phyloP scores from a whole-genome alignment of 2,113 vertebrate genomes.

The Nerophis ophidion region DNA sequence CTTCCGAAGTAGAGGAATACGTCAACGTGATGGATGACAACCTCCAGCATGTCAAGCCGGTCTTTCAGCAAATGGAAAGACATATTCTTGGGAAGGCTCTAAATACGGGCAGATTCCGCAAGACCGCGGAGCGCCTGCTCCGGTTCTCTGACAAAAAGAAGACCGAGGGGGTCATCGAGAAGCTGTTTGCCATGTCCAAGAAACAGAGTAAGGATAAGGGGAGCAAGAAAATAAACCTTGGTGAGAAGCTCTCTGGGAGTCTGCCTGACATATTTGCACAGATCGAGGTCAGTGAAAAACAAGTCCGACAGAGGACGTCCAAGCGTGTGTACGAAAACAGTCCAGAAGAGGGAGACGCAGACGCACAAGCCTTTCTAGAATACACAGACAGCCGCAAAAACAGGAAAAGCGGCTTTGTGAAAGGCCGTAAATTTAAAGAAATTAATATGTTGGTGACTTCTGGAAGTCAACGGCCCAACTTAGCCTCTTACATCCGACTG shows the following conservation, averaged over 20 bases:
- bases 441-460: conserved; percentile 67
- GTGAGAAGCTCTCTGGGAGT: conserved; percentile 80
- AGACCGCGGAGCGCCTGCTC: conserved; percentile 85
- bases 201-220: conserved; percentile 75
- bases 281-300: conserved; percentile 88
- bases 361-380: conserved; percentile 86
- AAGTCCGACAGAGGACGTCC: conserved; percentile 80
- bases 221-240: conserved; percentile 70
- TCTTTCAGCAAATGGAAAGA: conserved; percentile 92
- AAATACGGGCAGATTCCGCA: conserved; percentile 83
- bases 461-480: conserved; percentile 68
- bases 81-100: conserved; percentile 85
- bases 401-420: conserved; percentile 61
- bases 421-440: conserved; percentile 72
- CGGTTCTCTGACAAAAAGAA: conserved; percentile 89
- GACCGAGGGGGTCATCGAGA: conserved; percentile 82
- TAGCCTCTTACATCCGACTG: conserved; percentile 83
- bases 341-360: conserved; percentile 81
- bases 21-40: conserved; percentile 80
- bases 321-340: conserved; percentile 80
- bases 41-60: conserved; percentile 86
- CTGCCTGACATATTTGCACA: conserved; percentile 91
- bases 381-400: conserved; percentile 80
- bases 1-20: conserved; percentile 82
- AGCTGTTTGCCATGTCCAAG: conserved; percentile 83